Evolutionary conservation across 2,113 vertebrate species (phyloP).

Genomic region (Eidolon helvum): DNA sequence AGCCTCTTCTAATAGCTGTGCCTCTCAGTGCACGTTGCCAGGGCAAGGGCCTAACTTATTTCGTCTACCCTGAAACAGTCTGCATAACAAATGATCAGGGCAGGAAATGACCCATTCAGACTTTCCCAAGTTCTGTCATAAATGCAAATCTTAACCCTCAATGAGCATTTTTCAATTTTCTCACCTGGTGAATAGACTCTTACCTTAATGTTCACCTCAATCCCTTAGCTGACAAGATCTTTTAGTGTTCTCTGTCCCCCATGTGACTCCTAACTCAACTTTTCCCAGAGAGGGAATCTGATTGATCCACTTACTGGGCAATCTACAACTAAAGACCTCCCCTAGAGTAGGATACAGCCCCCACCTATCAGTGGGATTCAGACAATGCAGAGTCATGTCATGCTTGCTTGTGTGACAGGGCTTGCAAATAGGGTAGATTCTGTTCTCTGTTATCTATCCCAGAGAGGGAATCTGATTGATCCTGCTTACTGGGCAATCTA

Average conservation of each 20-base stretch:
- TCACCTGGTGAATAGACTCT: neutral
- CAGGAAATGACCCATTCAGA: neutral
- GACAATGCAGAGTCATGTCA: neutral
- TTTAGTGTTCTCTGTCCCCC: neutral
- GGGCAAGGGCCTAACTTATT: neutral
- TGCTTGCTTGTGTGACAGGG: neutral
- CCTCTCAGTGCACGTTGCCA: neutral
- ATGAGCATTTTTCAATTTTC: neutral
- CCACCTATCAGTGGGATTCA: neutral
- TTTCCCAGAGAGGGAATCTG: neutral
- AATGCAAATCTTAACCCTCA: neutral
- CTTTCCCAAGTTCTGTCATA: neutral
- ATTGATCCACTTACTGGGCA: neutral
- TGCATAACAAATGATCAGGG: neutral
- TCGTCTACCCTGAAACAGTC: neutral
- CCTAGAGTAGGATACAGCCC: neutral
- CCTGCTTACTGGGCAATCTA: neutral
- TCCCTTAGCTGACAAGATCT: neutral
- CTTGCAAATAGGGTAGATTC: neutral
- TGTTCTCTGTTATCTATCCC: neutral
- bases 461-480: neutral
- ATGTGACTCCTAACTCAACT: neutral
- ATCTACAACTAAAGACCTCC: neutral
- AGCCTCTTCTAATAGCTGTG: neutral
- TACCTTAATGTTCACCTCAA: neutral